Evolutionary conservation across 1,140 invertebrate species (phyloP), one percentile per base, ranked within the genome.

Genomic region (Rhagoletis pomonella): DNA sequence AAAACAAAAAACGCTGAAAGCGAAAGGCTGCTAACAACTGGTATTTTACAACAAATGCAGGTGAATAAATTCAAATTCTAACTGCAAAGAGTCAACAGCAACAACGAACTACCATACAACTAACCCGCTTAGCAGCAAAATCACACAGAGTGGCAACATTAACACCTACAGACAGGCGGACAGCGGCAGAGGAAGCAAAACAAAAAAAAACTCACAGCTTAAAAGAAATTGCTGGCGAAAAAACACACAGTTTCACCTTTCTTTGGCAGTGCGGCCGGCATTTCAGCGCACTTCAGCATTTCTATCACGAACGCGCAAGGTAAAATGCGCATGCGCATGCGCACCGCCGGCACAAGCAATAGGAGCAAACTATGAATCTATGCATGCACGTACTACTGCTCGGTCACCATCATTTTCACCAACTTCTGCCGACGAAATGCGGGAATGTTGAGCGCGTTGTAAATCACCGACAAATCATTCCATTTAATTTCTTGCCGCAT

Each of bases 381-480:
- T 47, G 67, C 67, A 29, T 29, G 29, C 29, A 29, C 29, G 29
- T 29, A 29, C 29, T 29, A 29, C 29, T 29, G 29, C 29, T 29
- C 29, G 29, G 29, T 29, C 29, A 29, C 29, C 29, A 29, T 29
- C 39, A 69, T 69, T 69, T 69, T 69, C 67, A 73, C 67, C 67
- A n/a, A 6, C 39, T n/a, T 67, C 42, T 10, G 65, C 65, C 67
- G 42, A 42, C 17, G 42, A 73, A 73, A 17, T 73, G 67, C 39
- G 14, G 9, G 42, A 73, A 73, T 47, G 67, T 12, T 47, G 67
- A 73, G 67, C 67, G 44, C 44, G 67, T 44, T 73, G 67, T 44
- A 73, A 73, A 44, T 73, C 67, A 47, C 67, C 67, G 67, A 47
- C 67, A 73, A 73, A 73, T 73, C 42, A 73, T 73, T 73, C 42